phyloP scores from a whole-genome alignment of 2,113 vertebrate species.

The Fregata magnificens region DNA sequence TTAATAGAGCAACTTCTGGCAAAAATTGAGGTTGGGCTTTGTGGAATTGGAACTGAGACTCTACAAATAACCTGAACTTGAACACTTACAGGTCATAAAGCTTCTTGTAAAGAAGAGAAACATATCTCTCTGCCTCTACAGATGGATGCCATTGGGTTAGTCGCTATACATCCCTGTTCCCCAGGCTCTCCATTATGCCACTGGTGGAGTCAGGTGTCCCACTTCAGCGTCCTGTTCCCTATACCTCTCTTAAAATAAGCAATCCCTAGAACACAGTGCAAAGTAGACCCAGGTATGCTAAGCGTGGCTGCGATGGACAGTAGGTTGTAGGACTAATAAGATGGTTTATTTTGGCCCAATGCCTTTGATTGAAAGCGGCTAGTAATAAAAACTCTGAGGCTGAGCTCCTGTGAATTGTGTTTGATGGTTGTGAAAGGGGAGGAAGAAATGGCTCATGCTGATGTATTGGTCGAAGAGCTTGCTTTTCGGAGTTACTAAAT shows the following conservation, averaged over 20 bases:
- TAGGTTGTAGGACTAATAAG: background rate
- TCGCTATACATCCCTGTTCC: background rate
- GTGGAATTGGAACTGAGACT: background rate
- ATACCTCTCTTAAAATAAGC: background rate
- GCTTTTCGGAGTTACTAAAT: background rate
- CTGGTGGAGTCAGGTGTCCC: background rate
- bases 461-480: background rate
- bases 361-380: background rate
- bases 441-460: background rate
- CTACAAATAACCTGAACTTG: background rate
- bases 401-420: background rate
- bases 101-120: background rate
- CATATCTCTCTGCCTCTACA: accelerated
- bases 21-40: background rate
- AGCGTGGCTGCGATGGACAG: background rate
- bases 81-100: background rate
- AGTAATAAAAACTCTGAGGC: background rate
- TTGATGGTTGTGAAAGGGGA: background rate
- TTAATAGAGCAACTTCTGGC: background rate
- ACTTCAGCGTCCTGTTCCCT: background rate
- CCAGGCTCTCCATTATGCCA: background rate
- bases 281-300: too few species aligned
- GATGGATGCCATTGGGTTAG: background rate
- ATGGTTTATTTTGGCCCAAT: background rate
- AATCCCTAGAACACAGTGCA: background rate